phyloP scores from a whole-genome alignment of 2,113 vertebrate genomes.

The Neogale vison region DNA sequence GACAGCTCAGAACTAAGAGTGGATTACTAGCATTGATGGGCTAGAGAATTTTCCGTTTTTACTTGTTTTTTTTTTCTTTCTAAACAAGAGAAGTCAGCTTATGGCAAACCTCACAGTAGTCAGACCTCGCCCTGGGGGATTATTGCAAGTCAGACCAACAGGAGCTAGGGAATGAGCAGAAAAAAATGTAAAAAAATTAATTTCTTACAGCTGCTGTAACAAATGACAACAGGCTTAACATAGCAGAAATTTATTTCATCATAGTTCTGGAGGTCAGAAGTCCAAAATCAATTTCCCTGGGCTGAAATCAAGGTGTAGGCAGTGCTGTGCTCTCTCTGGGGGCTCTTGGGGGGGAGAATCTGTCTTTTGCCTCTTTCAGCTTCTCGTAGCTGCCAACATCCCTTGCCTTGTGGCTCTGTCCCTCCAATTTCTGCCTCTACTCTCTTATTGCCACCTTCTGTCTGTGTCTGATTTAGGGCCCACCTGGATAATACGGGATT shows the following conservation, averaged over 20 bases:
- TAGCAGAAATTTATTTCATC: neutral
- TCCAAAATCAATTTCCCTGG: neutral
- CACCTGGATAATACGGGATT: neutral
- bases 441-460: neutral
- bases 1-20: neutral
- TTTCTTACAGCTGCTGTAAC: neutral
- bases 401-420: neutral
- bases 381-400: neutral
- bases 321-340: neutral
- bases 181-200: neutral
- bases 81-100: neutral
- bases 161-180: neutral
- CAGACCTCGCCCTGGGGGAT: neutral
- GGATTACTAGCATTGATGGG: neutral
- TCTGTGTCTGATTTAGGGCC: neutral
- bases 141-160: neutral
- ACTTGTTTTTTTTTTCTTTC: neutral
- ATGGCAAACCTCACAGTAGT: neutral
- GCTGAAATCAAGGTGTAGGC: neutral
- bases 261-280: neutral
- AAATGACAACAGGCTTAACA: neutral
- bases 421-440: neutral
- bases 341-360: neutral
- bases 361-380: neutral
- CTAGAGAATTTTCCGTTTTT: neutral